Conservation (phyloP, 1,140 invertebrate species). For the Papilio aristodemus region DNA sequence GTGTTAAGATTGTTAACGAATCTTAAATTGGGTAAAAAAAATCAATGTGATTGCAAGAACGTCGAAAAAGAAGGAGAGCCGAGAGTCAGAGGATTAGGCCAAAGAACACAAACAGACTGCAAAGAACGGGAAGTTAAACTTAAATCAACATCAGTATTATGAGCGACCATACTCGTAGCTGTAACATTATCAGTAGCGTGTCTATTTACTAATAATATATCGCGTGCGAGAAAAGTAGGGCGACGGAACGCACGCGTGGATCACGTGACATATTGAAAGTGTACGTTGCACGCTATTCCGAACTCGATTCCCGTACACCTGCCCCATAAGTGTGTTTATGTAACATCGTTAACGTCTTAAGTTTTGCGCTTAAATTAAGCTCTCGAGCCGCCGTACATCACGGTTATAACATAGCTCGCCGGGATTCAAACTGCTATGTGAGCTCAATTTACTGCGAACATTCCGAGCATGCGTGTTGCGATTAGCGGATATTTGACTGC, state of each 20-base stretch:
- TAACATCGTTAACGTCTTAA: constrained; percentile 13
- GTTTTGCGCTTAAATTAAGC: constrained; percentile 13
- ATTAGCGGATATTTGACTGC: neutral
- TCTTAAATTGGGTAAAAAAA: no score
- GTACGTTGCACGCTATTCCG: neutral
- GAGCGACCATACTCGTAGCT: no score
- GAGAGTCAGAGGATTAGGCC: no score
- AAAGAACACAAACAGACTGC: no score
- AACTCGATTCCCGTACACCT: neutral
- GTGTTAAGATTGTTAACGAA: no score
- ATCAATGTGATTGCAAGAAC: no score
- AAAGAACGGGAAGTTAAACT: no score
- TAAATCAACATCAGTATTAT: no score
- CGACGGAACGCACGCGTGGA: neutral
- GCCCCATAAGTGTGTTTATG: neutral
- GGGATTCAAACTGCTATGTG: constrained; percentile 7
- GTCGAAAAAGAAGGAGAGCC: no score
- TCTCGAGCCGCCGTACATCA: neutral
- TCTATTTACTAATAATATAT: neutral
- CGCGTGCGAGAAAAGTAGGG: neutral
- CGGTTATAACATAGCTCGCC: constrained; percentile 4
- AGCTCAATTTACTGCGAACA: constrained; percentile 16
- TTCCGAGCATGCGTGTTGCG: constrained; percentile 3
- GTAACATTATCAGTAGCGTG: neutral
- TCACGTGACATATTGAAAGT: constrained; percentile 1